A percentile compares a stretch with the other conserved stretches of the same genome.
phyloP scores from a whole-genome alignment of 2,113 vertebrate genomes.

The Peromyscus maniculatus region DNA sequence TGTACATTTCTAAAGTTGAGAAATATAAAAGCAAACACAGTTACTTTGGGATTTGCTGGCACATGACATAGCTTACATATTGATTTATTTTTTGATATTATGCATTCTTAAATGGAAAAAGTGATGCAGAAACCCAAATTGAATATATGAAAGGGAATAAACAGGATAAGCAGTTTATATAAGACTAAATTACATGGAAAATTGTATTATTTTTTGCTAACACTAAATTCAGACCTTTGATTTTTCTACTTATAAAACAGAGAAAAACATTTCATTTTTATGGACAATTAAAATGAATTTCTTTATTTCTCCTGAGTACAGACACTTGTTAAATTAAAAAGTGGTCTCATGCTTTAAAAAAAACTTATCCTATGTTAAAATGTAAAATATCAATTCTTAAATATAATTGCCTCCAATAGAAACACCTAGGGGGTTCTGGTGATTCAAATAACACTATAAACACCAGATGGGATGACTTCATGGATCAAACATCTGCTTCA shows the following conservation, averaged over 20 bases:
- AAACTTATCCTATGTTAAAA: constrained; percentile 17
- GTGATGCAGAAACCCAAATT: neutral
- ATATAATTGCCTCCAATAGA: constrained; percentile 42
- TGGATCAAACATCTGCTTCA: constrained; percentile 75
- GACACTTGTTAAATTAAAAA: constrained; percentile 55
- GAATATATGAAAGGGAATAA: neutral
- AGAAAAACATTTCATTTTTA: neutral
- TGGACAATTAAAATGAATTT: constrained; percentile 50
- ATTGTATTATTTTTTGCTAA: constrained; percentile 43
- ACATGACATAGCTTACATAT: neutral
- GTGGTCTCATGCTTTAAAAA: neutral
- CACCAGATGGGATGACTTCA: constrained; percentile 57
- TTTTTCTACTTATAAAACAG: constrained; percentile 46
- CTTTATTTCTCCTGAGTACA: constrained; percentile 27
- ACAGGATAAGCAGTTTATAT: neutral
- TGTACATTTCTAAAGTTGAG: neutral
- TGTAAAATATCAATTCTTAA: constrained; percentile 61
- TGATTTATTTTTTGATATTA: constrained; percentile 21
- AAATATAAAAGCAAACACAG: neutral
- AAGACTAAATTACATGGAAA: neutral
- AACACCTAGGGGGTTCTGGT: constrained; percentile 47
- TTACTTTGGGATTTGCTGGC: constrained; percentile 9
- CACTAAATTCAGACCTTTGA: neutral
- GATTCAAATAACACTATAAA: constrained; percentile 57
- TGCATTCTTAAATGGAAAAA: neutral